Conservation (phyloP, 2,888 invertebrate species). For the Leptinotarsa peninsularis region DNA sequence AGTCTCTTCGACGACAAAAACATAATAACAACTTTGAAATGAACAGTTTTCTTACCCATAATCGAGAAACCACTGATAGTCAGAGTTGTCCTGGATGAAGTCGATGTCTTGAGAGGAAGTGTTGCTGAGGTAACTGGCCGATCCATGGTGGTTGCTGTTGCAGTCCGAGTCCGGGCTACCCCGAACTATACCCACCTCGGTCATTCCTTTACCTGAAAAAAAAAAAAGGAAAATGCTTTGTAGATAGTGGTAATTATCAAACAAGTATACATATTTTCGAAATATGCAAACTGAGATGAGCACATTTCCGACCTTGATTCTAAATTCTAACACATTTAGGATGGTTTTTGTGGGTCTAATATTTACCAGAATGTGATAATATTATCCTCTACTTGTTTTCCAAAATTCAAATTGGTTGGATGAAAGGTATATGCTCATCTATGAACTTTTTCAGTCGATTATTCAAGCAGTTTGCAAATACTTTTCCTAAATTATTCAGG, state of each 20-base stretch:
- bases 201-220: constrained; percentile 65
- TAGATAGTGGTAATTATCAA: neutral
- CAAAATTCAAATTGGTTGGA: too few relatives aligned
- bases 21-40: neutral
- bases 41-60: constrained; percentile 73
- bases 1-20: neutral
- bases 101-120: constrained; percentile 73
- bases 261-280: neutral
- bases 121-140: constrained; percentile 65
- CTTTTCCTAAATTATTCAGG: too few relatives aligned
- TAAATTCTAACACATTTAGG: too few relatives aligned
- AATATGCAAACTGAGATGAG: too few relatives aligned
- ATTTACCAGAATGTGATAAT: too few relatives aligned
- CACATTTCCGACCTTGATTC: too few relatives aligned
- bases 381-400: too few relatives aligned
- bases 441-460: too few relatives aligned
- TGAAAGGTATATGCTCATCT: too few relatives aligned
- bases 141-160: constrained; percentile 68
- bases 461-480: too few relatives aligned
- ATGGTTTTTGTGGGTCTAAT: too few relatives aligned
- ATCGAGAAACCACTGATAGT: constrained; percentile 92
- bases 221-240: constrained; percentile 48
- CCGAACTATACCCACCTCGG: constrained; percentile 62
- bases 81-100: constrained; percentile 87
- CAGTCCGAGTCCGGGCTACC: constrained; percentile 71